These are phyloP conservation scores for Glomeris maerens DNA, from an alignment of 1,140 invertebrate species.

Conservation along the genomic window DNA sequence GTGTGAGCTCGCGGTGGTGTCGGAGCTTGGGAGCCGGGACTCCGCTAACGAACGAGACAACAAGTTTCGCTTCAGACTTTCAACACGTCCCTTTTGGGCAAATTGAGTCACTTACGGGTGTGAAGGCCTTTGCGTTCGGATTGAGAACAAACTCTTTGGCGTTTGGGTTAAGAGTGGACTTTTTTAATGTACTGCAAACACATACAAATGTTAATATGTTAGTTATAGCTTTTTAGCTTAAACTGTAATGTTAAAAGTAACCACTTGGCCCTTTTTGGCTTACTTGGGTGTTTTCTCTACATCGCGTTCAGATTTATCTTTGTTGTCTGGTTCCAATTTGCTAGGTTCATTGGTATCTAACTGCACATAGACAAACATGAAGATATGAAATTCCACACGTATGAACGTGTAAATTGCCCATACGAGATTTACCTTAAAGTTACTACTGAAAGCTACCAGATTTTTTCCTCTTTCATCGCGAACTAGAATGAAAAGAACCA, in stretches of 20 bases:
- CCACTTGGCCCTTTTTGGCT: background rate
- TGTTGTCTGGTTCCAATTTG: constrained; percentile 6
- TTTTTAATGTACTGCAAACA: constrained; percentile 42
- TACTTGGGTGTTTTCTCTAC: constrained; percentile 9
- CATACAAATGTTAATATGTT: no score
- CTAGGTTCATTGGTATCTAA: no score
- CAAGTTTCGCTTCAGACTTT: no score
- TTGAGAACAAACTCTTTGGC: constrained; percentile 72
- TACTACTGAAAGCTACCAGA: no score
- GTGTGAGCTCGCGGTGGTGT: constrained; percentile 60
- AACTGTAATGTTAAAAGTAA: background rate
- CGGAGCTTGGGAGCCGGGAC: constrained; percentile 42
- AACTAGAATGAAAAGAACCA: no score
- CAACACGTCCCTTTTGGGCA: no score
- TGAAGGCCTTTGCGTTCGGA: constrained; percentile 69
- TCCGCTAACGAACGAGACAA: constrained; percentile 32
- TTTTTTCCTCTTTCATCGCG: no score
- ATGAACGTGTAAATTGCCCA: no score
- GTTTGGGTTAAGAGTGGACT: constrained; percentile 70
- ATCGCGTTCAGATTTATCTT: constrained; percentile 11
- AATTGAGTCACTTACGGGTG: constrained; percentile 45
- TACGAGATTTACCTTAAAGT: no score
- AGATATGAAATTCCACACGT: no score
- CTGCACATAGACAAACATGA: no score
- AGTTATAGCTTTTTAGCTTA: constrained; percentile 1